Conservation (phyloP, 37 sponge, comb jelly and placozoan species). For the Spongilla lacustris region DNA sequence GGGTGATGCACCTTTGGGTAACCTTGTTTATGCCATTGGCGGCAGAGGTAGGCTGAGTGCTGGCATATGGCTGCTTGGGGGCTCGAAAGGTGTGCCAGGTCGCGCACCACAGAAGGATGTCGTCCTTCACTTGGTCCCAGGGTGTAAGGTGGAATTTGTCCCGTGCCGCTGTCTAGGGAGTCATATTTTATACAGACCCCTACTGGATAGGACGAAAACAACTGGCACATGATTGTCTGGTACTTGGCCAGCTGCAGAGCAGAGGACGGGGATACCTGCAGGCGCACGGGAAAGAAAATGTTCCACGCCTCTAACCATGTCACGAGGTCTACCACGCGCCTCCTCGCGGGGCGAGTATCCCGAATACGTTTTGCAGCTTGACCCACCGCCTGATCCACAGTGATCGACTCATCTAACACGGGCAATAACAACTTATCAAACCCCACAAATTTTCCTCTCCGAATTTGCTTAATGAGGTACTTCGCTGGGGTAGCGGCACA, state of each 20-base stretch:
- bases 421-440: constrained; percentile 21
- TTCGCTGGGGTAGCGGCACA: constrained; percentile 22
- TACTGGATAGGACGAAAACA: not conserved
- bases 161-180: constrained; percentile 9
- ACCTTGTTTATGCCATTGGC: not conserved
- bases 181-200: constrained; percentile 21
- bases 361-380: not conserved
- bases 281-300: constrained; percentile 2
- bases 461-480: not conserved
- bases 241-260: constrained; percentile 41
- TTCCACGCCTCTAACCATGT: constrained; percentile 51
- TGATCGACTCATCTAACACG: not conserved
- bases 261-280: not conserved
- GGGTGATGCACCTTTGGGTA: constrained; percentile 5
- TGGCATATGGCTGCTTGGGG: not conserved
- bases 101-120: constrained; percentile 14
- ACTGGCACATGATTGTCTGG: constrained; percentile 26
- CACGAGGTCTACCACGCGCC: constrained; percentile 10
- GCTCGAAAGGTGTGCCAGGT: constrained; percentile 11
- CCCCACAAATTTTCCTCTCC: constrained; percentile 17
- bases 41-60: no score
- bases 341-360: not conserved
- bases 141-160: not conserved
- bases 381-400: no score
- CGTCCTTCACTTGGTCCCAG: constrained; percentile 27